Base-by-base conservation (phyloP, 92 coral and sea anemone genomes). In the Porites lobata region DNA sequence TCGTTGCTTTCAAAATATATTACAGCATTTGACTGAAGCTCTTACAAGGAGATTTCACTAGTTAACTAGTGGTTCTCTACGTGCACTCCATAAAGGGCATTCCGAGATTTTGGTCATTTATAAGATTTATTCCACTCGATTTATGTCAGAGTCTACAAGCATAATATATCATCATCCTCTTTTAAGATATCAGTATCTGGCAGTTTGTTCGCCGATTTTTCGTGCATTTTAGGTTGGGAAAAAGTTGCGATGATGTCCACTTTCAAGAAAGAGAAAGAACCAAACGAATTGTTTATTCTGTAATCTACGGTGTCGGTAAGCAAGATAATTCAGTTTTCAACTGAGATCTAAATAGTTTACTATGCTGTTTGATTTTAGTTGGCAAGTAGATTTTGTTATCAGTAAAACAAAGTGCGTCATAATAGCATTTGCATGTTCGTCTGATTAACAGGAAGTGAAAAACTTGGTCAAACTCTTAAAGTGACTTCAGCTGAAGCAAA, bases 271-370 rank as follows among this genome's bases (percentile, higher is more conserved):
- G 99, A 89, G 99, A 96, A 75, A 88, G 92, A 57, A 96, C 99
- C 13, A 96, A 96, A 69, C 92, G 98, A 75, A 91, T 96, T 9
- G 99, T 95, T 1, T 96, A 96, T 72, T 95, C 99, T 20, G 98
- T 96, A 29, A 86, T 96, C 50, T 96, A 96, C 90, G 99, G 99
- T 69, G 99, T 96, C 14, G 99, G 99, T 96, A 80, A 69, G 99
- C 59, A 43, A 7, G 8, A 8, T 62, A 38, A 38, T 38, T 4
- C 17, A 8, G 54, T 18, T 47, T 51, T 57, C 11, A 17, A 57
- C 20, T 56, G 18, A 12, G n/a, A 12, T 2, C 51, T 24, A 22
- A 17, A 18, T 47, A 51, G 66, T 62, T 62, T 62, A 62, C 8
- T 62, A 38, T 38, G 6, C 47, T 38, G 47, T 38, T 38, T 38